Conservation (phyloP, 2,113 vertebrate genomes). For the Aviceda subcristata region DNA sequence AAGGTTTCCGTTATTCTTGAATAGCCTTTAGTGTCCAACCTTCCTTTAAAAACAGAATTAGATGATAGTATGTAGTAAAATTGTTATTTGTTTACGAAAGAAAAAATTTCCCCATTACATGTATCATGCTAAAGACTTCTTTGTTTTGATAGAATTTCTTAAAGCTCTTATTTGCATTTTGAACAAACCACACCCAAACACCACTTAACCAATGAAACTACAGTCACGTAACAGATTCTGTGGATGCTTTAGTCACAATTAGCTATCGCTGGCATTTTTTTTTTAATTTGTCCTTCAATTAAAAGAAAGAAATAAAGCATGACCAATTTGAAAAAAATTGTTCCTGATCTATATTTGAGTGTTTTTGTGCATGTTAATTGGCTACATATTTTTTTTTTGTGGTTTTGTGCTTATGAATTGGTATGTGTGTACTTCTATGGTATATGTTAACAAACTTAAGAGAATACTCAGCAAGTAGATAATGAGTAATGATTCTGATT, state of each 20-base stretch:
- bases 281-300: neutral
- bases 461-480: neutral
- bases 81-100: neutral
- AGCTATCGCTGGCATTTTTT: too few relatives aligned
- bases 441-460: neutral
- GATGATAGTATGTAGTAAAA: neutral
- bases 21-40: neutral
- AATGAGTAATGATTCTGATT: neutral
- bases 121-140: accelerated
- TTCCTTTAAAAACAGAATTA: neutral
- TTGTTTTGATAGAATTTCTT: neutral
- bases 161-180: neutral
- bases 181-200: neutral
- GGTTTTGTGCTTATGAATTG: neutral
- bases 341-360: neutral
- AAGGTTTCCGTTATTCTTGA: neutral
- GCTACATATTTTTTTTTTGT: neutral
- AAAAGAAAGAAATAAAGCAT: neutral
- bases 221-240: neutral
- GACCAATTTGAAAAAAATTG: neutral
- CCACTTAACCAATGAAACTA: too few relatives aligned
- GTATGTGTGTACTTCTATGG: neutral
- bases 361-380: neutral
- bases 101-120: neutral
- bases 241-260: neutral